phyloP scores from a whole-genome alignment of 2,797 vertebrate species.

The Agapornis canus region DNA sequence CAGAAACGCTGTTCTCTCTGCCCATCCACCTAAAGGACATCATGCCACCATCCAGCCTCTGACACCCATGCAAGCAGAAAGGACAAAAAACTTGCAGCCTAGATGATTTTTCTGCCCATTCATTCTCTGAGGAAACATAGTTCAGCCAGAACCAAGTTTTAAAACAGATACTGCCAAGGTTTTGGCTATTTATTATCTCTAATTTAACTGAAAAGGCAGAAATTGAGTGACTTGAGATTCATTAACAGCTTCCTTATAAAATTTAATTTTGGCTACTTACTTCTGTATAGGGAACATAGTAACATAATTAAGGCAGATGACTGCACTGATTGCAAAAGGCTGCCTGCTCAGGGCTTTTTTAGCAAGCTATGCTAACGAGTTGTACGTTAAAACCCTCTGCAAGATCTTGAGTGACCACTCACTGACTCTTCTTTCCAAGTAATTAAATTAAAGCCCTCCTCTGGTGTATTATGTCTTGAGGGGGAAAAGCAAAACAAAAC shows the following conservation, averaged over 20 bases:
- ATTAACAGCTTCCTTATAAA: conserved; percentile 31
- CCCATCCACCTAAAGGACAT: not conserved
- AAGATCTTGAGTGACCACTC: conserved; percentile 16
- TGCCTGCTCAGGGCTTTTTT: not conserved
- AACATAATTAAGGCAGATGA: conserved; percentile 45
- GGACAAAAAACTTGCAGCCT: not conserved
- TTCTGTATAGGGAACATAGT: conserved; percentile 23
- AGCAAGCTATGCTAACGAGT: not conserved
- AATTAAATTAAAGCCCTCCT: conserved; percentile 44
- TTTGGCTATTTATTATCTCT: conserved; percentile 12
- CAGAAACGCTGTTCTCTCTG: not conserved
- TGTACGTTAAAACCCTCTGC: conserved; percentile 23
- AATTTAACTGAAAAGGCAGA: conserved; percentile 52
- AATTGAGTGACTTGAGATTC: conserved; percentile 35
- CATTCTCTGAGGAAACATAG: not conserved
- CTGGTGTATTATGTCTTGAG: not conserved
- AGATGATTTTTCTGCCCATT: conserved; percentile 17
- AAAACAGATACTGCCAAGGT: not conserved
- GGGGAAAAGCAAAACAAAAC: not conserved
- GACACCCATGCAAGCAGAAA: not conserved
- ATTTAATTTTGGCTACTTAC: conserved; percentile 49
- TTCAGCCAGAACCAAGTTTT: not conserved
- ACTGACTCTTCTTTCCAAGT: not conserved
- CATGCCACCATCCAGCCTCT: not conserved
- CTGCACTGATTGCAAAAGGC: conserved; percentile 15